phyloP scores from a whole-genome alignment of 2,888 invertebrate genomes.

The Acleris emargana region DNA sequence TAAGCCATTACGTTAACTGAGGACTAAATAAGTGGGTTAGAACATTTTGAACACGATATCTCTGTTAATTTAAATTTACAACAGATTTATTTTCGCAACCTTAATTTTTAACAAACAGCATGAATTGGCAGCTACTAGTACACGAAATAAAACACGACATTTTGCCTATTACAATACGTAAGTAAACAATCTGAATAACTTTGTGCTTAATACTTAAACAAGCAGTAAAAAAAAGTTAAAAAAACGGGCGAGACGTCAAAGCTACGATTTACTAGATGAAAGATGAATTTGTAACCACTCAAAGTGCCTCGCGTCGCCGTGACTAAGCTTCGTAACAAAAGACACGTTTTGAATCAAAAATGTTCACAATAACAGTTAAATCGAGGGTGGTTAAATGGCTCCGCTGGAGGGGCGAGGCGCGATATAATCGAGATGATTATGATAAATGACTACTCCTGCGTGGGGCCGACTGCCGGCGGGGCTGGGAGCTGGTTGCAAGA shows the following conservation, averaged over 20 bases:
- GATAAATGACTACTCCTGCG: constrained; percentile 70
- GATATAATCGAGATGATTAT: constrained; percentile 80
- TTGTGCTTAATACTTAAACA: background rate
- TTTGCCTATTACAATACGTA: too few relatives aligned
- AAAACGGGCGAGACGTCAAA: constrained; percentile 51
- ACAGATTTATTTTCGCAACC: background rate
- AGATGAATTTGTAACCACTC: constrained; percentile 46
- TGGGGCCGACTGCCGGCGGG: constrained; percentile 41
- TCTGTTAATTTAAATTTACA: background rate
- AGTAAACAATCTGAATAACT: too few relatives aligned
- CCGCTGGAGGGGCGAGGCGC: constrained; percentile 70
- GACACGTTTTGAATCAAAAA: constrained; percentile 67
- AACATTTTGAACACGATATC: constrained; percentile 4
- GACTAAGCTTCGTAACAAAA: constrained; percentile 57
- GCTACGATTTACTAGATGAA: constrained; percentile 55
- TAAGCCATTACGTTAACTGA: constrained; percentile 21
- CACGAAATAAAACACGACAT: too few relatives aligned
- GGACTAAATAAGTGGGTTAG: constrained; percentile 29
- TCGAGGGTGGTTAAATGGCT: constrained; percentile 76
- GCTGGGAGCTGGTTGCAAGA: constrained; percentile 34
- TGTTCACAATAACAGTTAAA: constrained; percentile 79
- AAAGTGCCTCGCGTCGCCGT: constrained; percentile 41
- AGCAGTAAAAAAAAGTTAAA: constrained; percentile 12
- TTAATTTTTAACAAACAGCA: background rate
- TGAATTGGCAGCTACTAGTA: too few relatives aligned